Evolutionary conservation across 1,140 invertebrate genomes (phyloP).

Genomic region (Hetaerina americana): DNA sequence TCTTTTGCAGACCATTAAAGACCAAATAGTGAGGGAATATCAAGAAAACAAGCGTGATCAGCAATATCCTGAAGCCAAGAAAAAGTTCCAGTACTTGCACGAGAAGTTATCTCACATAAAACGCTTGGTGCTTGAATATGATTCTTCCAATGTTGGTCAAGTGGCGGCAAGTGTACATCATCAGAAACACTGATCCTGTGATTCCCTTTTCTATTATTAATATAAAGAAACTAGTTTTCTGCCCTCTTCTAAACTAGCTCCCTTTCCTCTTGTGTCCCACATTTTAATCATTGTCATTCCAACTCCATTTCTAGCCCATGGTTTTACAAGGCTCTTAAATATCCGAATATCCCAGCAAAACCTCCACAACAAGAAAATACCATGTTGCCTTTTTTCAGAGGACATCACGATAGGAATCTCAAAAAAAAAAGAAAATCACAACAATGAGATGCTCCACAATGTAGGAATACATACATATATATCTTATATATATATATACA

Average conservation of each 20-base stretch:
- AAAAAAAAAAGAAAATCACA: too few relatives aligned
- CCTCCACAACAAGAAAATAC: neutral
- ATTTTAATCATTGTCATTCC: neutral
- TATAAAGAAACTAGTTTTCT: neutral
- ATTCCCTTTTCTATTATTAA: neutral
- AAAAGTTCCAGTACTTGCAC: conserved; percentile 72
- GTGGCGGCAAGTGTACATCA: neutral
- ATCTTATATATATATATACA: neutral
- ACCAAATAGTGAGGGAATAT: conserved; percentile 71
- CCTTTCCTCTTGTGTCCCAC: too few relatives aligned
- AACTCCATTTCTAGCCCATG: neutral
- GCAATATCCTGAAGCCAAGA: conserved; percentile 53
- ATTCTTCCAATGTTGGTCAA: conserved; percentile 24
- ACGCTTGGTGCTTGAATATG: conserved; percentile 67
- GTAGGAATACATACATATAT: neutral
- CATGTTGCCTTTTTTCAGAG: neutral
- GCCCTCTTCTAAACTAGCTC: too few relatives aligned
- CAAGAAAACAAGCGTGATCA: conserved; percentile 57
- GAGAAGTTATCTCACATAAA: conserved; percentile 84
- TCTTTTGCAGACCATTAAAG: conserved; percentile 46
- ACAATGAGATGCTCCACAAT: neutral
- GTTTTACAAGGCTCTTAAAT: neutral
- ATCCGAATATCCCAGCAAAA: neutral
- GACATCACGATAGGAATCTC: too few relatives aligned
- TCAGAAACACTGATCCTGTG: neutral